These are phyloP conservation scores for Sinocyclocheilus anshuiensis DNA, from an alignment of 2,113 vertebrate genomes.

Conservation along the genomic window DNA sequence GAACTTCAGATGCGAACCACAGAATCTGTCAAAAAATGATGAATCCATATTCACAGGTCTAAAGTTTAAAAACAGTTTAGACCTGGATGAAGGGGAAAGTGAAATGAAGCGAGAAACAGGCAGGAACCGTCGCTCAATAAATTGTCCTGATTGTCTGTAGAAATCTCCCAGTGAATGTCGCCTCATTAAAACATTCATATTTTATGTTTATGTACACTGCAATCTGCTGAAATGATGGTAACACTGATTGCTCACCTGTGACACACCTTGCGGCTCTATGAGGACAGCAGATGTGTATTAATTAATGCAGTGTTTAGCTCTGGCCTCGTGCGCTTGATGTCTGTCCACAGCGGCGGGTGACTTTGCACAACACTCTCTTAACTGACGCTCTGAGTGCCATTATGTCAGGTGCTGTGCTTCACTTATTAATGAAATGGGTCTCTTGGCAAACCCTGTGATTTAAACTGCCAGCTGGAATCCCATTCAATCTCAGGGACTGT, in stretches of 20 bases:
- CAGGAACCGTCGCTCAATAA: neutral
- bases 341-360: neutral
- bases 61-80: neutral
- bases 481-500: constrained; percentile 26
- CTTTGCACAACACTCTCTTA: constrained; percentile 39
- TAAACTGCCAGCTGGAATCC: constrained; percentile 48
- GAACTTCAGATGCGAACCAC: no score
- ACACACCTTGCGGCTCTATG: constrained; percentile 60
- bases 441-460: constrained; percentile 41
- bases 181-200: neutral
- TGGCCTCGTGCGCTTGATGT: neutral
- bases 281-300: constrained; percentile 64
- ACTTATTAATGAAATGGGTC: constrained; percentile 49
- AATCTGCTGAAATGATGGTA: constrained; percentile 46
- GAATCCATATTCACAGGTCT: neutral
- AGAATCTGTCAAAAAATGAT: neutral
- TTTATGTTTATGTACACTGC: constrained; percentile 55
- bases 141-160: constrained; percentile 1
- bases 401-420: constrained; percentile 42
- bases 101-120: neutral
- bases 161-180: neutral
- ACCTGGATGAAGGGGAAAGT: neutral
- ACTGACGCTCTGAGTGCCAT: constrained; percentile 40
- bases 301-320: constrained; percentile 57
- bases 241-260: constrained; percentile 51